Base-by-base conservation (phyloP, 2,888 invertebrate genomes). In the Limulus polyphemus region DNA sequence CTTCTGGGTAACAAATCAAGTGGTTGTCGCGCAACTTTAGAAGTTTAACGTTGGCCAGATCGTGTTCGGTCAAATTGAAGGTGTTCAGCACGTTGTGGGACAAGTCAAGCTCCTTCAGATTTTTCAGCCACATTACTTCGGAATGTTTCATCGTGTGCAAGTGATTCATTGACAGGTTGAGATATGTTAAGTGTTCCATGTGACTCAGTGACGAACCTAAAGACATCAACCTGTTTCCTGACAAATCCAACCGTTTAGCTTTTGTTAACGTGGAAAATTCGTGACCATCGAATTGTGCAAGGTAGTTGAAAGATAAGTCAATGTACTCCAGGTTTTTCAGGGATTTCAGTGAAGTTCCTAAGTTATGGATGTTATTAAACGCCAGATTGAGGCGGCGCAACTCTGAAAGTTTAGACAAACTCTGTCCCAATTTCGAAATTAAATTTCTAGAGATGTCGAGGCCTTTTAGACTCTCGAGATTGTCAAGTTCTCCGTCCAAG, bases 401-500 rank as follows among this genome's bases (percentile, higher is more conserved):
- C 11, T 54, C 54, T 16, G 12, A 11, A 16, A 54, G 32, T 17
- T 54, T 7, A 11, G 16, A 11, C 13, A 54, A 9, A 11, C 11
- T 2, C 11, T 13, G 17, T 16, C 54, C 65, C 12, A 65, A 47
- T 4, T 7, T 32, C 10, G 55, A 32, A 3, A 65, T n/a, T 9
- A 50, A 47, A 50, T 65, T 65, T n/a, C 49, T 55, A 2, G 63
- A 59, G 17, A 65, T 58, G n/a, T 65, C 60, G 49, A 65, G 54
- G 9, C 57, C 49, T 10, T 54, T 57, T 47, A 65, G 55, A 46
- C n/a, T 55, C 1, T 58, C 52, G 7, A 65, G 62, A 48, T 58
- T 59, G n/a, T 63, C 60, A 32, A 65, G 55, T 46, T 65, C 63
- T 5, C 65, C 63, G 16, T 63, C 60, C n/a, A 65, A 11, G 12